Evolutionary conservation across 2,888 invertebrate species (phyloP).

Genomic region (Agrypnus murinus): DNA sequence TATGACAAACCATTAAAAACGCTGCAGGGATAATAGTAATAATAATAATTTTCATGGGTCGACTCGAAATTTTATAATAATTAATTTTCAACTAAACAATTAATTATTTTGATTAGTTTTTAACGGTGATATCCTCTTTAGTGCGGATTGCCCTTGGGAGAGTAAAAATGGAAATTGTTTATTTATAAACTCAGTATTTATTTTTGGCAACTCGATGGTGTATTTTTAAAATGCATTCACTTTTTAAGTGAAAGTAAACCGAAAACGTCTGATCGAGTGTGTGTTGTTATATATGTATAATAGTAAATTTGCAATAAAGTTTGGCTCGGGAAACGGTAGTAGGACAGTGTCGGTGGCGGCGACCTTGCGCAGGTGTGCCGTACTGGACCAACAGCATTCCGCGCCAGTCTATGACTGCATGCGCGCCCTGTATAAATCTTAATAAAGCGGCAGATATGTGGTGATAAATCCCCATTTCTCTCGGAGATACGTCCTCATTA

Average conservation of each 20-base stretch:
- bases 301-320: constrained; percentile 46
- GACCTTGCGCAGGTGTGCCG: constrained; percentile 62
- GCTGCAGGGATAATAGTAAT: no score
- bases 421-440: constrained; percentile 71
- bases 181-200: no score
- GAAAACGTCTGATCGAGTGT: constrained; percentile 24
- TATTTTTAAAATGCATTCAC: constrained; percentile 23
- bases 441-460: constrained; percentile 71
- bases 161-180: no score
- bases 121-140: no score
- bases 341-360: constrained; percentile 50
- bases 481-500: constrained; percentile 72
- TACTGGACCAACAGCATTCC: constrained; percentile 61
- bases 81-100: no score
- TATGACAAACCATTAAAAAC: no score
- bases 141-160: no score
- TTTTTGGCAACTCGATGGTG: no score
- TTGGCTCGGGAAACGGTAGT: constrained; percentile 45
- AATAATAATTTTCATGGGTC: no score
- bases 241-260: constrained; percentile 43
- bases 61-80: no score
- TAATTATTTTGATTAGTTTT: no score
- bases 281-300: no score
- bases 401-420: constrained; percentile 54
- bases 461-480: constrained; percentile 73